Evolutionary conservation across 2,113 vertebrate genomes (phyloP).

Genomic region (Pithys albifrons): DNA sequence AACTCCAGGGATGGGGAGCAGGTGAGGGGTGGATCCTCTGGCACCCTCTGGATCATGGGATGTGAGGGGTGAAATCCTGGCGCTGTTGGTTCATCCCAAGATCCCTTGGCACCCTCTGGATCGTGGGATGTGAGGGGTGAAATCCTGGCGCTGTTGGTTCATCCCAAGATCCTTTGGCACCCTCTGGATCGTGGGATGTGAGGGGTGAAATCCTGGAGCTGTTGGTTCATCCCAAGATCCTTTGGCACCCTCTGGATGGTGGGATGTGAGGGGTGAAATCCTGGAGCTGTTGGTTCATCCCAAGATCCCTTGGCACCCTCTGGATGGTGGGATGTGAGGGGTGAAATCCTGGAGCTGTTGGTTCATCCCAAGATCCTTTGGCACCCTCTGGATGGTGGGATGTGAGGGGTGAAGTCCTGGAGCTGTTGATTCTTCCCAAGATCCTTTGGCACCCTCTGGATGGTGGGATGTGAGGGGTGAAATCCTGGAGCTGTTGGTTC

Average conservation of each 20-base stretch:
- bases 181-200: background rate
- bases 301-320: background rate
- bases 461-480: background rate
- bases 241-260: background rate
- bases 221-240: too few relatives aligned
- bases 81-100: background rate
- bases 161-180: background rate
- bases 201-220: too few relatives aligned
- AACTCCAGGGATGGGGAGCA: background rate
- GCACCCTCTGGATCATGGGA: background rate
- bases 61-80: background rate
- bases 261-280: background rate
- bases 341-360: too few relatives aligned
- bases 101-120: background rate
- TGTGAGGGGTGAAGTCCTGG: background rate
- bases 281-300: too few relatives aligned
- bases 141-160: too few relatives aligned
- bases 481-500: too few relatives aligned
- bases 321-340: background rate
- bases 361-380: too few relatives aligned
- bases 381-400: background rate
- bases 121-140: background rate
- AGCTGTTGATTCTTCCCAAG: too few relatives aligned
- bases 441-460: background rate
- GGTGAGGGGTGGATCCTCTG: background rate